Evolutionary conservation across 1,140 invertebrate species (phyloP).

Genomic region (Trachymyrmex septentrionalis): DNA sequence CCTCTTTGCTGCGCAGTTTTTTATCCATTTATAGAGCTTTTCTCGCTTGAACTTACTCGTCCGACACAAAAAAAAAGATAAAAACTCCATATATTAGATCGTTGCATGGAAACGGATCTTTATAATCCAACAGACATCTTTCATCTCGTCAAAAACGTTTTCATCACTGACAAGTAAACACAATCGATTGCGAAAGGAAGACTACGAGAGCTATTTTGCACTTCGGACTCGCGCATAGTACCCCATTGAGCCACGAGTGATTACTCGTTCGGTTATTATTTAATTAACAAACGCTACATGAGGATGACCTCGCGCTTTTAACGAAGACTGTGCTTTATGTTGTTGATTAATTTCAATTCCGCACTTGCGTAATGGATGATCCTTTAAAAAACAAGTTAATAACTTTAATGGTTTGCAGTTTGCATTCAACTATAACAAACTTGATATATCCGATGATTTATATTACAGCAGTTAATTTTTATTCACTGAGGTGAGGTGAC

Average conservation of each 20-base stretch:
- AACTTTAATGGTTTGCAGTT: slow-evolving; percentile 10
- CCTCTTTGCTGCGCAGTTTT: not conserved
- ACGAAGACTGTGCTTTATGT: not conserved
- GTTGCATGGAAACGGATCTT: slow-evolving; percentile 22
- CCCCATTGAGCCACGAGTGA: slow-evolving; percentile 7
- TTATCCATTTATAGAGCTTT: not conserved
- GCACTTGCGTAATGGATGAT: not conserved
- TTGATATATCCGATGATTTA: slow-evolving; percentile 22
- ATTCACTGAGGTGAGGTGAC: not conserved
- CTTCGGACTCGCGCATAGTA: not conserved
- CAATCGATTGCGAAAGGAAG: slow-evolving; percentile 39
- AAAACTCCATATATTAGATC: not conserved
- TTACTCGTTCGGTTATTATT: slow-evolving; percentile 46
- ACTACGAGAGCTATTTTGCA: slow-evolving; percentile 11
- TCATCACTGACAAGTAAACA: slow-evolving; percentile 1
- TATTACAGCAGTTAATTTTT: slow-evolving; percentile 3
- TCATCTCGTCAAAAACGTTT: slow-evolving; percentile 33
- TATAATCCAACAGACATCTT: slow-evolving; percentile 48
- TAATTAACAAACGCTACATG: slow-evolving; percentile 33
- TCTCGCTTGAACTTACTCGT: not conserved
- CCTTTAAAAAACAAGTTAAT: slow-evolving; percentile 28
- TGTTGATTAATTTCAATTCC: slow-evolving; percentile 32
- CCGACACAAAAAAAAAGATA: not conserved
- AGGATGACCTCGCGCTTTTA: slow-evolving; percentile 11
- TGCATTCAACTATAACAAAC: slow-evolving; percentile 19